Percentiles rank a stretch among this genome's conserved stretches.
phyloP scores from a whole-genome alignment of 2,888 invertebrate genomes.

The Pyralis farinalis region DNA sequence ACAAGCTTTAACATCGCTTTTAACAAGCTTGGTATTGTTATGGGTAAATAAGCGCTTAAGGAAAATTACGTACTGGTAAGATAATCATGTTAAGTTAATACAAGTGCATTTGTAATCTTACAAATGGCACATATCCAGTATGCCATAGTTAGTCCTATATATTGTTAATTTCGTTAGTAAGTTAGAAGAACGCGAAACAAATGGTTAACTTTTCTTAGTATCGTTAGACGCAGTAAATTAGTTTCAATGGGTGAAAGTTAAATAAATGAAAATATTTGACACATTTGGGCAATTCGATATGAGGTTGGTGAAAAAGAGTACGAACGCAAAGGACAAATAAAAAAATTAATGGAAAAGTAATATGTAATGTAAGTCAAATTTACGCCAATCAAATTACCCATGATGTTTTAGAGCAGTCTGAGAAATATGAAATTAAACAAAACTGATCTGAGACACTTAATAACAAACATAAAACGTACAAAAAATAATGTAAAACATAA shows the following conservation, averaged over 20 bases:
- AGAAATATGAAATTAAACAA: conserved; percentile 4
- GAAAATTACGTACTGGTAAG: no score
- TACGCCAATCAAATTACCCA: background rate
- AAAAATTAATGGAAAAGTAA: background rate
- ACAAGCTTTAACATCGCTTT: no score
- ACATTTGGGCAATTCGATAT: background rate
- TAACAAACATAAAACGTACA: conserved; percentile 16
- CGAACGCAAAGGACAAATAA: background rate
- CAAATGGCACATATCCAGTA: no score
- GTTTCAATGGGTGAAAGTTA: background rate
- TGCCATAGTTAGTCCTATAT: no score
- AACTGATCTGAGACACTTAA: conserved; percentile 10
- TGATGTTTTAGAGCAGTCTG: background rate
- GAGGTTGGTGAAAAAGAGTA: background rate
- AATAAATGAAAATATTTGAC: background rate
- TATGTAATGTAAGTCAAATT: no score
- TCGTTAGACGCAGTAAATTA: conserved; percentile 5
- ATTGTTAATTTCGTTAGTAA: conserved; percentile 6
- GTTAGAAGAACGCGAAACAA: conserved; percentile 5
- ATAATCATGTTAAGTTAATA: no score
- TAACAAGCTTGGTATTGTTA: no score
- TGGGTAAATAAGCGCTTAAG: no score
- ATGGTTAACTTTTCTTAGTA: background rate
- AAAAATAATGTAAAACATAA: conserved; percentile 17
- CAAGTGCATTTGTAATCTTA: no score